A percentile compares a stretch with the other conserved stretches of the same genome.
These are phyloP conservation scores for Rhabdornis inornatus DNA, from an alignment of 2,113 vertebrate species.

Conservation along the genomic window DNA sequence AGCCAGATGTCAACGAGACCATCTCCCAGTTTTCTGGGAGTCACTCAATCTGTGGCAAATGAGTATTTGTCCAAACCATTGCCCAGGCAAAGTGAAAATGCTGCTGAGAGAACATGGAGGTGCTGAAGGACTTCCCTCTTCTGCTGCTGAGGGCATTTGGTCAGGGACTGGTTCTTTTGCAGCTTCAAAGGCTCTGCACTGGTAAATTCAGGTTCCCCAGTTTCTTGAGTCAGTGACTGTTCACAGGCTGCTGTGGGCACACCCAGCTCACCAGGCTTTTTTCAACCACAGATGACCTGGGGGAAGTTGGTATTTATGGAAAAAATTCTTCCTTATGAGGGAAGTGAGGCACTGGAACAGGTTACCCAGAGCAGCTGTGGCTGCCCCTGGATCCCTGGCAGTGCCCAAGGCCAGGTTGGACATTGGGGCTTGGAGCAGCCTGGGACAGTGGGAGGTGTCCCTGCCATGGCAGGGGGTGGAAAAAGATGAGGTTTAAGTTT, in stretches of 20 bases:
- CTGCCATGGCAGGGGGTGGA: fast-evolving
- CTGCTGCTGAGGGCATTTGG: not conserved
- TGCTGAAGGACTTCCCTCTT: not conserved
- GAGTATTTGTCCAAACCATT: not conserved
- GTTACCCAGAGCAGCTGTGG: not conserved
- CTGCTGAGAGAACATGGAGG: not conserved
- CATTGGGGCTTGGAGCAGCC: not conserved
- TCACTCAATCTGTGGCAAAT: not conserved
- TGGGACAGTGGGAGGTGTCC: fast-evolving
- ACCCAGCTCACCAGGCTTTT: not conserved
- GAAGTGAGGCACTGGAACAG: fast-evolving
- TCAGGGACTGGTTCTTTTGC: not conserved
- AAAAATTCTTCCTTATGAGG: not conserved
- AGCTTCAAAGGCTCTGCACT: not conserved
- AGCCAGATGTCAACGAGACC: not conserved
- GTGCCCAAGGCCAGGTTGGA: not conserved
- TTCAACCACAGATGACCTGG: not conserved
- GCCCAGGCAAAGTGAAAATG: not conserved
- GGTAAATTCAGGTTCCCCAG: not conserved
- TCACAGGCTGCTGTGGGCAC: not conserved
- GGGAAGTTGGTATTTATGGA: not conserved
- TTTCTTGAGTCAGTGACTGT: not conserved
- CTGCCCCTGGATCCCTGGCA: not conserved
- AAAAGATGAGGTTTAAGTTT: fast-evolving
- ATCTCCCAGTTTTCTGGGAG: not conserved